These are phyloP conservation scores for Hermetia illucens DNA, from an alignment of 1,140 invertebrate genomes.

Conservation along the genomic window DNA sequence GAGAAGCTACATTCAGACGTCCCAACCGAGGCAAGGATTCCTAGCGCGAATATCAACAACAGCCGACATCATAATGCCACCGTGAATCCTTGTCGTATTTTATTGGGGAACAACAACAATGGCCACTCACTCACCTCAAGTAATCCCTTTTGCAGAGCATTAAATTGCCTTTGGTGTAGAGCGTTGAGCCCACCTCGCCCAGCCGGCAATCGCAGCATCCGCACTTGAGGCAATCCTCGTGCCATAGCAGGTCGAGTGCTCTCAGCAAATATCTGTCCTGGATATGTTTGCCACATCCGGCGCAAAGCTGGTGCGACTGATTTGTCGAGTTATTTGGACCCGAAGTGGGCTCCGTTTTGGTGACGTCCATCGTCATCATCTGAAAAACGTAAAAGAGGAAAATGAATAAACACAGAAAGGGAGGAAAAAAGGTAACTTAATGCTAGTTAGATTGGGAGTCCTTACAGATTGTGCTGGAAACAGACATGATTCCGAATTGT, in stretches of 20 bases:
- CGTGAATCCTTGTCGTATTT: too few species aligned
- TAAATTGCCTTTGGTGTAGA: slow-evolving; percentile 92
- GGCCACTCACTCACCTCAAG: slow-evolving; percentile 58
- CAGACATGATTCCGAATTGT: too few species aligned
- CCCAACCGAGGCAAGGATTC: neutral
- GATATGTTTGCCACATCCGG: slow-evolving; percentile 74
- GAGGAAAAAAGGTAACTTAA: too few species aligned
- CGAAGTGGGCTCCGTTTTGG: slow-evolving; percentile 41
- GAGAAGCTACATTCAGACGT: neutral
- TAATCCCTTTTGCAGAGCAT: slow-evolving; percentile 97
- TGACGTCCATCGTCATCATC: slow-evolving; percentile 60
- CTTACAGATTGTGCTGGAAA: too few species aligned
- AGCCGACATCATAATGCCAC: neutral
- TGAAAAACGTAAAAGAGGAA: slow-evolving; percentile 7
- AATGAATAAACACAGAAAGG: neutral
- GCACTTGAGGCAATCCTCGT: slow-evolving; percentile 96
- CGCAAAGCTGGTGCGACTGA: slow-evolving; percentile 56
- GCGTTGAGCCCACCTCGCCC: slow-evolving; percentile 92
- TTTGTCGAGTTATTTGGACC: slow-evolving; percentile 28
- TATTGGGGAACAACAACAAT: neutral
- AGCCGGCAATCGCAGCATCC: slow-evolving; percentile 93
- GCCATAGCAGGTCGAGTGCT: slow-evolving; percentile 89
- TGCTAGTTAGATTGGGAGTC: too few species aligned
- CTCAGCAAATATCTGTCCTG: slow-evolving; percentile 71
- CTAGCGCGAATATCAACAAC: neutral